Base-by-base conservation (phyloP, 2,888 invertebrate species). In the Ophion ellenae region DNA sequence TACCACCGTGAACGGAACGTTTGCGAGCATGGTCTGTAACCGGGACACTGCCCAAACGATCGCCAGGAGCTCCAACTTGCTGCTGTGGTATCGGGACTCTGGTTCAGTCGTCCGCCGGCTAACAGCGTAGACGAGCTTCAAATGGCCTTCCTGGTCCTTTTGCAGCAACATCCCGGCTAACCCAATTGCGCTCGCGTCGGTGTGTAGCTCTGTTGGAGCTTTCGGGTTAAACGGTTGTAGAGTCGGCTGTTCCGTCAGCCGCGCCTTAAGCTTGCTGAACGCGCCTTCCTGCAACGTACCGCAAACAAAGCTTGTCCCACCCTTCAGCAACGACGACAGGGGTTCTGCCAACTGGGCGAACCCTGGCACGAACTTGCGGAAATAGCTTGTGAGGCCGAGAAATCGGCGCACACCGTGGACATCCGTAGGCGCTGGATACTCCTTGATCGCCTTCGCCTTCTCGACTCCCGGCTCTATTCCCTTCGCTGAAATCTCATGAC, bases 71-170 rank as follows among this genome's bases (percentile, higher is more conserved):
- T n/a, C n/a, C n/a, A n/a, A n/a, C n/a, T n/a, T n/a, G n/a, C n/a
- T n/a, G n/a, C n/a, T n/a, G n/a, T n/a, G n/a, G n/a, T n/a, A n/a
- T n/a, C n/a, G n/a, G n/a, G n/a, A n/a, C n/a, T 90, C 90, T 5
- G 73, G 79, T 7, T 84, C 86, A 6, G 87, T 89, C 10, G 89
- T 90, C 67, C 89, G 88, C 73, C 88, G 86, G 11, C 87, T 88
- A 1, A 90, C 85, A 32, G 88, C 87, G 82, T 89, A 89, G 6
- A 90, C 89, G 10, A 89, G 67, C 69, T 81, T 71, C 28, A 89
- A n/a, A 24, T 7, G 17, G 0, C 5, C 14, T 28, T 0, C 0
- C 10, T 2, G 0, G 14, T 86, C 89, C n/a, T 57, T 32, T 71
- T 90, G 90, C 24, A 90, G 1, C 1, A 80, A 9, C 73, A 80